Base-by-base conservation (phyloP, 2,113 vertebrate genomes). In the Hoplias malabaricus region DNA sequence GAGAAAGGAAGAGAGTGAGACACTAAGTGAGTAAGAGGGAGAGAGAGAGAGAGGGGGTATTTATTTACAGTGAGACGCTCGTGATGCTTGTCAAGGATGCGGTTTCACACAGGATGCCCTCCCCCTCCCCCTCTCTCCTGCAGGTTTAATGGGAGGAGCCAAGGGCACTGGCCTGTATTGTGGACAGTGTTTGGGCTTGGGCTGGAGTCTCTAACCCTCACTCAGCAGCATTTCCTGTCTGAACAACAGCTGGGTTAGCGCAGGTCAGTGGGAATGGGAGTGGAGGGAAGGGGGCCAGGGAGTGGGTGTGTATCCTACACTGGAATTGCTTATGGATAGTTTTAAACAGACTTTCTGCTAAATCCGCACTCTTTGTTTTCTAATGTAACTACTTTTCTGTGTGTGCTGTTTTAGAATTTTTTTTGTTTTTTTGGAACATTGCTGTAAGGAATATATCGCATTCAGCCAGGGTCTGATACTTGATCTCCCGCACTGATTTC, bases 91-190 rank as follows among this genome's bases (percentile, higher is more conserved):
- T 94, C 97, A 96, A 97, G 95, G 95, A 97, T 97, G 96, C 93
- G 95, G 96, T 98, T 97, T 97, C 93, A 96, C 92, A 93, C 96
- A 98, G 97, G 96, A 98, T 96, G 95, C 96, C 92, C 90, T 88
- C 87, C 91, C 90, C 92, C 88, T 90, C 88, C 90, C 91, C 88
- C 89, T 82, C 83, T 13, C 29, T 36, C 34, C 53, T 73, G 62
- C 23, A 86, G 84, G 93, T 96, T 93, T 95, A 93, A 94, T 94
- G 61, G 63, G 29, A 23, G 29, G 27, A 76, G 77, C 42, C 83
- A 75, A 27, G 62, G 81, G 81, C 75, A 19, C 89, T 89, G 92
- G 89, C 86, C 84, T 73, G 82, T 31, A 78, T 90, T 86, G 89
- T 93, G 90, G 88, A 90, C 93, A 92, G 82, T 91, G 90, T 86